These are phyloP conservation scores for Galleria mellonella DNA, from an alignment of 1,140 invertebrate species.

Conservation along the genomic window DNA sequence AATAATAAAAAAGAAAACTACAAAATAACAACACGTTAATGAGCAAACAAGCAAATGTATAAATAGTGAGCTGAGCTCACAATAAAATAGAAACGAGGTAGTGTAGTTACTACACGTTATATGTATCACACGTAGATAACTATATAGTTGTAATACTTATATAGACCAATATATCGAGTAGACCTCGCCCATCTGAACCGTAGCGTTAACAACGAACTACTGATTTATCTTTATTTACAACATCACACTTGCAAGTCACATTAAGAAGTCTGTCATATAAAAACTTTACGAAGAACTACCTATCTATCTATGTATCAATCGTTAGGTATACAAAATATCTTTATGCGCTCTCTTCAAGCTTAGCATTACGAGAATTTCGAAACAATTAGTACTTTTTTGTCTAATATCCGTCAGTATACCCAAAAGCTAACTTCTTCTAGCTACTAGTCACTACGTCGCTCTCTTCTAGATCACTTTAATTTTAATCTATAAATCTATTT, in stretches of 20 bases:
- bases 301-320: slow-evolving; percentile 54
- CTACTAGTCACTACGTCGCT: slow-evolving; percentile 43
- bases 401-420: slow-evolving; percentile 21
- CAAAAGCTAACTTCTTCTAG: slow-evolving; percentile 38
- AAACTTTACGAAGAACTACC: slow-evolving; percentile 59
- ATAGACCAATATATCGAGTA: slow-evolving; percentile 26
- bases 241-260: slow-evolving; percentile 67
- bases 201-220: slow-evolving; percentile 21
- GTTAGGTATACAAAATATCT: slow-evolving; percentile 64
- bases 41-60: slow-evolving; percentile 59
- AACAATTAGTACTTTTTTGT: slow-evolving; percentile 22
- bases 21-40: slow-evolving; percentile 42
- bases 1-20: slow-evolving; percentile 37
- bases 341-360: slow-evolving; percentile 50
- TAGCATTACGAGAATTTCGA: slow-evolving; percentile 43
- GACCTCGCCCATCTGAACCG: slow-evolving; percentile 12
- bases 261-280: slow-evolving; percentile 65
- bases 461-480: slow-evolving; percentile 36
- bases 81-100: slow-evolving; percentile 59
- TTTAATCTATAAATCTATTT: slow-evolving; percentile 36
- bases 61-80: slow-evolving; percentile 58
- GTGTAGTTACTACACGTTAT: slow-evolving; percentile 65
- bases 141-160: slow-evolving; percentile 32
- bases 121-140: slow-evolving; percentile 42
- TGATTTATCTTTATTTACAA: slow-evolving; percentile 46